Evolutionary conservation across 2,113 vertebrate species (phyloP), one percentile per base, ranked within the genome.

Genomic region (Grus americana): DNA sequence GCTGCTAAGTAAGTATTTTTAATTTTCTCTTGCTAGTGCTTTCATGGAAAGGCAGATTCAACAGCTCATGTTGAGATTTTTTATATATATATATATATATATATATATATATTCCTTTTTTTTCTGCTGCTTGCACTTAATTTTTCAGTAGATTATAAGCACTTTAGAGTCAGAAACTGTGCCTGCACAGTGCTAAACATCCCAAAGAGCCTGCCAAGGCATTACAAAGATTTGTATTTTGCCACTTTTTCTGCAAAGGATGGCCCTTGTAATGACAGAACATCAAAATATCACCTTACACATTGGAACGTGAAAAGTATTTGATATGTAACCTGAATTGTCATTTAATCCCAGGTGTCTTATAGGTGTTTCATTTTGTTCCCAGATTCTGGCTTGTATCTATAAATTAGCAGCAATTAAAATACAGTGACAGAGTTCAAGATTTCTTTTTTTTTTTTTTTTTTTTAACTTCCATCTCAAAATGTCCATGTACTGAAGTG

Each of bases 1-100:
- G 99, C 99, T 16, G 98, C 98, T 75, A 99, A 99, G 99, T 99
- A 98, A 98, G 98, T 95, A 95, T 79, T 94, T 86, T 88, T 74
- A 50, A 54, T 74, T 92, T 92, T 61, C 38, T 7, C 7, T 63
- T 42, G 2, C 20, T 79, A 22, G 30, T 46, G 24, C 29, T 44
- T 42, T 86, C 52, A 36, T 11, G 3, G 54, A 83, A 86, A 80
- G 36, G 50, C 42, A 81, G 29, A 82, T 82, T 94, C 70, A 58
- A 32, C 55, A 57, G 21, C 44, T 95, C 14, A 9, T 23, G 5
- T 42, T 68, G 49, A 75, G 49, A 76, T 79, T 38, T 38, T 38
- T 38, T 38, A 9, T 38, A 38, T 38, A 38, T 38, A 38, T 38
- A 38, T 38, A 38, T 38, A 38, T 38, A 38, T 38, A 38, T 38